phyloP scores from a whole-genome alignment of 2,797 vertebrate genomes.

The Saguinus oedipus region DNA sequence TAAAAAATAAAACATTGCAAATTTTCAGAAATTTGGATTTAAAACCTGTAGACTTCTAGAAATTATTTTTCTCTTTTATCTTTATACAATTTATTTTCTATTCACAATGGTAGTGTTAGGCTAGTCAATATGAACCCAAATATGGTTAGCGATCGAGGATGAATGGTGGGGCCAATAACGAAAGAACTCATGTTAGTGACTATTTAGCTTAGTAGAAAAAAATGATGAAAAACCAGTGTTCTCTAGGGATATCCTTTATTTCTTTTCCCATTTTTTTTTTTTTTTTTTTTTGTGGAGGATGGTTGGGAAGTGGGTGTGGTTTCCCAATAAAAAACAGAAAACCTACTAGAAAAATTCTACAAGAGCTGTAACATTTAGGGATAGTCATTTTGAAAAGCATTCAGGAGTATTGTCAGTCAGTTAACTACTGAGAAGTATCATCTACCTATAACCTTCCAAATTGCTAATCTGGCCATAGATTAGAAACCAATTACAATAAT shows the following conservation, averaged over 20 bases:
- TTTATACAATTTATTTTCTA: not conserved
- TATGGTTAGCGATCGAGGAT: not conserved
- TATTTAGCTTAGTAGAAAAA: not conserved
- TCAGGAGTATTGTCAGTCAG: not conserved
- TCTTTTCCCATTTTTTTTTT: no score
- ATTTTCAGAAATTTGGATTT: slow-evolving; percentile 7
- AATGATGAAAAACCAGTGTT: not conserved
- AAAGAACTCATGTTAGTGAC: not conserved
- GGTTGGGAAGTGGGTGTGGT: not conserved
- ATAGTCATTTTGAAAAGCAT: not conserved
- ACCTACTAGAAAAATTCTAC: not conserved
- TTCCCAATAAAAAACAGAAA: not conserved
- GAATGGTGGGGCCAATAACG: not conserved
- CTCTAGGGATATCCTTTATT: not conserved
- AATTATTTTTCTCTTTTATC: not conserved
- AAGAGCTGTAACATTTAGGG: not conserved
- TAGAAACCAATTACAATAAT: not conserved
- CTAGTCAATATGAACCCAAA: not conserved
- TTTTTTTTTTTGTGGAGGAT: rapidly evolving
- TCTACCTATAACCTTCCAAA: not conserved
- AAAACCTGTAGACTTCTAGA: not conserved
- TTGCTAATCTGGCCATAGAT: not conserved
- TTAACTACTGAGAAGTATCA: not conserved
- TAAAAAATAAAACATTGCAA: slow-evolving; percentile 11
- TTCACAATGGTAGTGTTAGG: not conserved